Evolutionary conservation across 2,888 invertebrate genomes (phyloP), one percentile per base, ranked within the genome.

Genomic region (Drosophila siamana): DNA sequence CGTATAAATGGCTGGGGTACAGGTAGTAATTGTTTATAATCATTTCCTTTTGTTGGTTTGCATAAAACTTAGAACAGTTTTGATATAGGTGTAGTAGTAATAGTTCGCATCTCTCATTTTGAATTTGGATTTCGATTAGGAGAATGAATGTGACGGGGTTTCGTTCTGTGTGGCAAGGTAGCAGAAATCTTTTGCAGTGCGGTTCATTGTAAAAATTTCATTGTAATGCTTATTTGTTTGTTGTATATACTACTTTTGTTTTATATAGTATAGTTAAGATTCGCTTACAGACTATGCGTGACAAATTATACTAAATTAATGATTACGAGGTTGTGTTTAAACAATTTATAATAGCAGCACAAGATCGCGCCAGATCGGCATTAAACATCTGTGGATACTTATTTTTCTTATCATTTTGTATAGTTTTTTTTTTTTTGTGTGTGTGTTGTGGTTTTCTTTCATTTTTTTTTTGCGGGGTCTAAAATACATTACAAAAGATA

Each of bases 31-130:
- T 15, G 36, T 38, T 38, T 33, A 19, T 19, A n/a, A n/a, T 3
- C 19, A 2, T 33, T 11, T 26, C 7, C 1, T 26, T 26, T 26
- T 4, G 1, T 7, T 26, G 5, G 4, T 30, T 33, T 78, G 62
- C 41, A 61, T 60, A 85, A 85, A 85, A 85, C 85, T 85, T 85
- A 86, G 71, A 85, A 85, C 85, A 85, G 85, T 85, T 85, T 85
- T 73, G 69, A 71, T 83, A 72, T 59, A 59, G 47, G n/a, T n/a
- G n/a, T 46, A 16, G 52, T 63, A 70, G 33, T 52, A 28, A 55
- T 54, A 43, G 55, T 47, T 62, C 43, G 54, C 43, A 52, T 43
- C n/a, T 57, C 30, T 19, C 26, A 26, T 33, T 33, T 51, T 59
- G 40, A 28, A 68, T 24, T 33, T 52, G 43, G 16, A 24, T 43